phyloP scores from a whole-genome alignment of 1,140 invertebrate genomes.

The Glossosoma conforme region DNA sequence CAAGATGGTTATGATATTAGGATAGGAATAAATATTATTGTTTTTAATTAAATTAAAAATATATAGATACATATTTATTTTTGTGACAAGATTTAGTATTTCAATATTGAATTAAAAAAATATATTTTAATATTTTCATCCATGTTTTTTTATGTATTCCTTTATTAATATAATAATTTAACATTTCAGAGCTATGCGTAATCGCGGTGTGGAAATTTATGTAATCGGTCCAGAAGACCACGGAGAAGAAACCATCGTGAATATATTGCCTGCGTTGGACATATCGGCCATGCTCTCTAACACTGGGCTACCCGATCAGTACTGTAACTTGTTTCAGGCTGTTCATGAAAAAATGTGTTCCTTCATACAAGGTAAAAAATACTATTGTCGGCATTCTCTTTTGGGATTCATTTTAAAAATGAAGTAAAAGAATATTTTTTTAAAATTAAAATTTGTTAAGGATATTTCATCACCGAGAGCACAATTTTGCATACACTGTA shows the following conservation, averaged over 20 bases:
- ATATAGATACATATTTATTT: too few relatives aligned
- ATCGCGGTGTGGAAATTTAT: conserved; percentile 92
- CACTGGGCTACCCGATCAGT: conserved; percentile 38
- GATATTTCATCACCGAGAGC: too few relatives aligned
- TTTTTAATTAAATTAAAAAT: too few relatives aligned
- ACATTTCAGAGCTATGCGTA: conserved; percentile 89
- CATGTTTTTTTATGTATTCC: conserved; percentile 14
- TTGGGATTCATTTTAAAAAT: conserved; percentile 5
- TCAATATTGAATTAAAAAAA: too few relatives aligned
- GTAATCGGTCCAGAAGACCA: conserved; percentile 47
- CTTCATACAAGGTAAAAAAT: conserved; percentile 42
- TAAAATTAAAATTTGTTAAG: too few relatives aligned
- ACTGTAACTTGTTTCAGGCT: conserved; percentile 38
- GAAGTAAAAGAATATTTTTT: too few relatives aligned
- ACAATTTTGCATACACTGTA: too few relatives aligned
- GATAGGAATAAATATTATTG: too few relatives aligned
- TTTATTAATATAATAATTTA: too few relatives aligned
- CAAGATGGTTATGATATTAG: too few relatives aligned
- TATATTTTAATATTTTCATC: background rate
- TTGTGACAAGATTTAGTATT: too few relatives aligned
- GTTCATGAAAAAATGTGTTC: conserved; percentile 43
- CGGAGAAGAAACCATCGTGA: conserved; percentile 36
- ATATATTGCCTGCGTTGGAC: conserved; percentile 42
- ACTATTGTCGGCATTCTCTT: background rate
- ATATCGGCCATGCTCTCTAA: conserved; percentile 41